A percentile compares a stretch with the other conserved stretches of the same genome.
Conservation (phyloP, 2,113 vertebrate genomes). For the Spea multiplicata region DNA sequence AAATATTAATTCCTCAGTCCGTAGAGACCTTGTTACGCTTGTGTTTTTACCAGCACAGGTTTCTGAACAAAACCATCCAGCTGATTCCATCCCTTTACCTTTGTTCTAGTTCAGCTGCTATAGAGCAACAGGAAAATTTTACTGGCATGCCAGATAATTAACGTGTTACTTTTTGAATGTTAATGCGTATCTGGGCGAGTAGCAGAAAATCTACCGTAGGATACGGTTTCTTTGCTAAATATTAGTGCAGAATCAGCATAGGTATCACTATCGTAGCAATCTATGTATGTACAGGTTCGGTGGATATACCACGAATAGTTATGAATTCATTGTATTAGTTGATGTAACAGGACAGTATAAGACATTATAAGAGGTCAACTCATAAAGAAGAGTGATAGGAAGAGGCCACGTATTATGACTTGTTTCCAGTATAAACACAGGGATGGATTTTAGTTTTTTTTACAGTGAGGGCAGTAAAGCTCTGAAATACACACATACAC, state of each 20-base stretch:
- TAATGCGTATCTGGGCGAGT: slow-evolving; percentile 28
- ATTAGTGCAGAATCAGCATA: neutral
- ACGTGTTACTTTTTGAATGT: slow-evolving; percentile 38
- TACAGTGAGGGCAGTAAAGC: no score
- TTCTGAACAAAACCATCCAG: slow-evolving; percentile 47
- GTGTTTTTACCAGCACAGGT: slow-evolving; percentile 50
- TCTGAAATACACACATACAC: no score
- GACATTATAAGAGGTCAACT: no score
- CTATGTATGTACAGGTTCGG: no score
- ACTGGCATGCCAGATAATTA: slow-evolving; percentile 36
- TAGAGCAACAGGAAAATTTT: slow-evolving; percentile 41
- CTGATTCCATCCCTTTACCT: slow-evolving; percentile 43
- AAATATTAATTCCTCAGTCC: slow-evolving; percentile 78
- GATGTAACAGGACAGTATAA: no score
- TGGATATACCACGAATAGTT: no score
- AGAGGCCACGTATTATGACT: no score
- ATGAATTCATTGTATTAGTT: no score
- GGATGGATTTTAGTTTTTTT: no score
- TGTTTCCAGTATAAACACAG: no score
- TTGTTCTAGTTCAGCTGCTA: slow-evolving; percentile 46
- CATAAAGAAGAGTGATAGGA: no score
- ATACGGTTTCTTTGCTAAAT: slow-evolving; percentile 4
- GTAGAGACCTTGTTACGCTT: slow-evolving; percentile 71
- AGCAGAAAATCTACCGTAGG: neutral
- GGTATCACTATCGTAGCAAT: no score